Base-by-base conservation (phyloP, 2,113 vertebrate species). In the Lathamus discolor region DNA sequence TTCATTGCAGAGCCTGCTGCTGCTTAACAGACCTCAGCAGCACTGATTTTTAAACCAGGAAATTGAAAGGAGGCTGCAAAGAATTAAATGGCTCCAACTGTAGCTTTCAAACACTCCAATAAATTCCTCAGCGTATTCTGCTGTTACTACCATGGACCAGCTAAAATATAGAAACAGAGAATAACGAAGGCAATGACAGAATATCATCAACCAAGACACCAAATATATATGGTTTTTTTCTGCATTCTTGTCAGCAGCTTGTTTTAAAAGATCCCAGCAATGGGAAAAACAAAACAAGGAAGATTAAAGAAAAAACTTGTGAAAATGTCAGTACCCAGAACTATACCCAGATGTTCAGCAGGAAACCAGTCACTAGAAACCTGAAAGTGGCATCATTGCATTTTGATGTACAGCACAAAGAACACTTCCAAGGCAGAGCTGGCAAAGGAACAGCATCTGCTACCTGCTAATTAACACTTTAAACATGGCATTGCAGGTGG, bases 401-500 rank as follows among this genome's bases (percentile, higher is more conserved):
- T 79, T 94, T 88, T 93, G 70, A 92, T 76, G 80, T 49, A 59
- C 62, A 69, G 24, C 29, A 76, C 48, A 93, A 84, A 87, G 51
- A 86, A 55, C 25, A 15, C 3, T 87, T 95, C 70, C 62, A 66
- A 64, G 61, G 62, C 27, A 77, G 86, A 94, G 28, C 1, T 73
- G 88, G 88, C 86, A 84, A 73, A 82, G 77, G 52, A 91, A 20
- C 57, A 85, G 83, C 83, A 43, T 87, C 66, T 92, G 66, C 83
- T 95, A 89, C 86, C 84, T 91, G 52, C 54, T 96, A 96, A 96
- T 96, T 95, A 92, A 84, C 77, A 67, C 83, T 89, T 96, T 93
- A 92, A 92, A 66, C 70, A 69, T 41, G 68, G 49, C 52, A 46
- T 73, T 12, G 12, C 90, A 95, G 88, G 88, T 89, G 95, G 69